Evolutionary conservation across 2,797 vertebrate species (phyloP), one percentile per base, ranked within the genome.

Genomic region (Rhinella marina): DNA sequence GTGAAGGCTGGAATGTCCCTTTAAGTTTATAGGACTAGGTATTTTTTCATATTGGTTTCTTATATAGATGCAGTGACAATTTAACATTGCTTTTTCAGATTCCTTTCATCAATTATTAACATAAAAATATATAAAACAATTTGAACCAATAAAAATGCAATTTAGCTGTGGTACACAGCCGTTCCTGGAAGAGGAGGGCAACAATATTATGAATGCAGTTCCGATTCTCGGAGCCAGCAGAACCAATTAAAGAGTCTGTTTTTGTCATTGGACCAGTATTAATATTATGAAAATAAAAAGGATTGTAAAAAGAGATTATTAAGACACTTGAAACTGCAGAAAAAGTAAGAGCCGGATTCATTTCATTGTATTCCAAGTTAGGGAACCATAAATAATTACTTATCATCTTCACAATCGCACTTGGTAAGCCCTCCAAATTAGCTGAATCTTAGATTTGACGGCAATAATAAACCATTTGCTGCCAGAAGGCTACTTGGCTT

Each of bases 361-460:
- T 50, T 76, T 13, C 41, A 76, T 25, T 52, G 41, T 48, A 73
- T 10, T 17, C 32, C 21, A 52, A n/a, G 21, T 23, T 52, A 76
- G 21, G 21, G 48, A 76, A 76, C 48, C 21, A 50, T 76, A 76
- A 50, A 76, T 50, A 75, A 75, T 75, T 21, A 75, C 72, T 52
- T 75, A 50, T 75, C 50, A 75, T 75, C 72, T 50, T 52, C 41
- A 75, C 21, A 13, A 50, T 75, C 19, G 23, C 72, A 41, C 16
- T 19, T 41, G 70, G 32, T 17, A 50, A 75, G 41, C 48, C 72
- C 50, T 75, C 19, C 72, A 50, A 50, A 75, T 75, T n/a, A 50
- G 48, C 41, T 21, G 72, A 75, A n/a, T 48, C 41, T 73, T 14
- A 50, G 21, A 75, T 50, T 13, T 19, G 8, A 73, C 48, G 41